Evolutionary conservation across 2,888 invertebrate genomes (phyloP).

Genomic region (Drosophila acutilabella): DNA sequence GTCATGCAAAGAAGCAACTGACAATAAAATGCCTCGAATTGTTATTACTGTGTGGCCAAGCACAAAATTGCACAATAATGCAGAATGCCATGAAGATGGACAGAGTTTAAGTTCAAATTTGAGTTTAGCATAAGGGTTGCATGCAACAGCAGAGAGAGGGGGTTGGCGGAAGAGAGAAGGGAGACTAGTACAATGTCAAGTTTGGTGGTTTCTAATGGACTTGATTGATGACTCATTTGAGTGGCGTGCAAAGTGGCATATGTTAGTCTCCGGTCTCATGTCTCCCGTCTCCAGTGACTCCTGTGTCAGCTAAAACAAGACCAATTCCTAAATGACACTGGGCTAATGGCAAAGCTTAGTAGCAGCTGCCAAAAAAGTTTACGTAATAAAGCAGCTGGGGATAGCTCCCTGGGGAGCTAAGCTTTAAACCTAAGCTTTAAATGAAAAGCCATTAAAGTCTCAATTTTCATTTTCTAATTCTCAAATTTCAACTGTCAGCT

Average conservation of each 20-base stretch:
- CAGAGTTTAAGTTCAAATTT: neutral
- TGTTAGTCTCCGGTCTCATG: slow-evolving; percentile 40
- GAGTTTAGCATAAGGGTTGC: slow-evolving; percentile 41
- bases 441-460: slow-evolving; percentile 64
- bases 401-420: slow-evolving; percentile 32
- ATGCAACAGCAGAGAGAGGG: slow-evolving; percentile 23
- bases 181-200: slow-evolving; percentile 45
- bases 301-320: slow-evolving; percentile 28
- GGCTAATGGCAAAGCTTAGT: slow-evolving; percentile 49
- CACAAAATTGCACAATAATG: slow-evolving; percentile 70
- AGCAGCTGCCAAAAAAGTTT: slow-evolving; percentile 28
- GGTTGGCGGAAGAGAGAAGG: neutral
- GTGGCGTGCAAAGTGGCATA: slow-evolving; percentile 45
- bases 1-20: slow-evolving; percentile 56
- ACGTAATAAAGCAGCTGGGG: slow-evolving; percentile 21
- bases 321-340: slow-evolving; percentile 16
- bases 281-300: neutral
- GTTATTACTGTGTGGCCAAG: slow-evolving; percentile 56
- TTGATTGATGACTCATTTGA: slow-evolving; percentile 72
- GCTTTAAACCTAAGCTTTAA: slow-evolving; percentile 62
- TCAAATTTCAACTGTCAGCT: slow-evolving; percentile 25
- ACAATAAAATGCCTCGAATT: slow-evolving; percentile 43
- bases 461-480: slow-evolving; percentile 20
- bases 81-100: slow-evolving; percentile 28
- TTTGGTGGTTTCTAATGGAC: slow-evolving; percentile 63